These are phyloP conservation scores for Neoascia interrupta DNA, from an alignment of 2,888 invertebrate genomes.

Conservation along the genomic window DNA sequence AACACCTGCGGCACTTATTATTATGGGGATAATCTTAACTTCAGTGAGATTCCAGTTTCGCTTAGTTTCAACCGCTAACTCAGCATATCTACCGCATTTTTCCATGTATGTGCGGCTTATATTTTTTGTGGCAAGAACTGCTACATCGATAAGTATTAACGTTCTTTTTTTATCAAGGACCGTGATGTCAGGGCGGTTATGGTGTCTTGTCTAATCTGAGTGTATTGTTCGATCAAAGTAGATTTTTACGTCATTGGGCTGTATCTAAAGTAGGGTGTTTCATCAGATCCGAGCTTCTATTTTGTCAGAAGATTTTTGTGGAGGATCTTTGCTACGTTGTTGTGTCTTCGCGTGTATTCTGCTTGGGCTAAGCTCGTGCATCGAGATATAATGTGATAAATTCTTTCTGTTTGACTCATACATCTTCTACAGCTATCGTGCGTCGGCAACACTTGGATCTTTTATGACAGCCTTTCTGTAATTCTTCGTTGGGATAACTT, in stretches of 20 bases:
- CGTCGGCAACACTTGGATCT: not conserved
- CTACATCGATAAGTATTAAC: too few relatives aligned
- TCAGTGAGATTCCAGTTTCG: not conserved
- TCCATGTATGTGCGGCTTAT: not conserved
- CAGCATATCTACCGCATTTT: not conserved
- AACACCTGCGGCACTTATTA: constrained; percentile 1
- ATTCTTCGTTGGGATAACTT: constrained; percentile 21
- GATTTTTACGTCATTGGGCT: not conserved
- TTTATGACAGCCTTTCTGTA: constrained; percentile 8
- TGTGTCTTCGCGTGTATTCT: constrained; percentile 28
- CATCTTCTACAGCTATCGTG: not conserved
- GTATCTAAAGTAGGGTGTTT: constrained; percentile 1
- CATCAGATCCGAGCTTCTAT: not conserved
- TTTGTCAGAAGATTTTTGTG: constrained; percentile 24
- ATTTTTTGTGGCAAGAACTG: too few relatives aligned
- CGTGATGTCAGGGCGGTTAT: constrained; percentile 17
- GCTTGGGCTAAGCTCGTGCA: constrained; percentile 10
- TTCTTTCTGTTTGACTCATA: not conserved
- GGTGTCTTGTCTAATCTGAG: constrained; percentile 16
- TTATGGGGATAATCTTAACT: not conserved
- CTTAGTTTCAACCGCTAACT: not conserved
- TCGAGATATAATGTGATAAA: constrained; percentile 24
- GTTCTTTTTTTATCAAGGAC: constrained; percentile 21
- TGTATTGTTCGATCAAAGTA: constrained; percentile 14
- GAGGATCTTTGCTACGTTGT: constrained; percentile 31